Base-by-base conservation (phyloP, 2,113 vertebrate species). In the Columba janthina region DNA sequence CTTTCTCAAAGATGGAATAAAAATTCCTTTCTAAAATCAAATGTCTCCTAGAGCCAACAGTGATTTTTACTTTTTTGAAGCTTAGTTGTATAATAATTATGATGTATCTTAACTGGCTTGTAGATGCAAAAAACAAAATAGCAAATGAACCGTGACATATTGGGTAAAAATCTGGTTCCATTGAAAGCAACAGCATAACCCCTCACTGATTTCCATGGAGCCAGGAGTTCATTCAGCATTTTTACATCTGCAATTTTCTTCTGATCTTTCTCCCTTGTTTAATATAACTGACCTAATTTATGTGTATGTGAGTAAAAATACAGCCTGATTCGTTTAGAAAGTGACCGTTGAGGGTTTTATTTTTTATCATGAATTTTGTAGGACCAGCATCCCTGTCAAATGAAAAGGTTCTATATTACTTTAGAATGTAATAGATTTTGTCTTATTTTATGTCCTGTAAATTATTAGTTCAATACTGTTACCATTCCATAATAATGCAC, bases 341-440 rank as follows among this genome's bases (percentile, higher is more conserved):
- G 96, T 97, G 97, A 97, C 96, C 26, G 69, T 81, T 97, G 90
- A 96, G 78, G 85, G 21, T 10, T 88, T 90, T 93, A 36, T 82
- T 94, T 94, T 97, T 96, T 93, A 97, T 97, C 91, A 97, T 97
- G 64, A 97, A 96, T 97, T 97, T 97, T 26, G 74, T 98, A 98
- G 98, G 96, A 97, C 95, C 97, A 97, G 92, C 91, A 97, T 96
- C 95, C 92, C 94, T 98, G 96, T 97, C 93, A 96, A 97, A 97
- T 95, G 50, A 96, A 98, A 96, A 97, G 82, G 81, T 98, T 98
- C 97, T 98, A 95, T 98, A 98, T 98, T 98, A 95, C 97, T 98
- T 98, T 98, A 98, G 98, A 98, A 98, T 98, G 98, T 98, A 98
- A 97, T 98, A 97, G 96, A 85, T 96, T 97, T 98, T 96, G 97